These are phyloP conservation scores for Phoebastria nigripes DNA, from an alignment of 2,797 vertebrate species.

Conservation along the genomic window DNA sequence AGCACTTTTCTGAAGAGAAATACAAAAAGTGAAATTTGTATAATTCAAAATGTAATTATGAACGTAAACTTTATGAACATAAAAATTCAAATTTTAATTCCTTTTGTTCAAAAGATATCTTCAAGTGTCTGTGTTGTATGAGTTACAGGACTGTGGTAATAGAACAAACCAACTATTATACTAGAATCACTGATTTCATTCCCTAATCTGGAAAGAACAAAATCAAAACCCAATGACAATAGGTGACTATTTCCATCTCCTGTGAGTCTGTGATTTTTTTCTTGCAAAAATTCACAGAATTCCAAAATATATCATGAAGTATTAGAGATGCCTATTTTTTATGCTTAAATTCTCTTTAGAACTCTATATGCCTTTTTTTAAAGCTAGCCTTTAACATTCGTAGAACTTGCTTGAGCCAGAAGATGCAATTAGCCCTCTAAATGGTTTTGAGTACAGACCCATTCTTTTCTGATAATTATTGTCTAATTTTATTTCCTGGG, in stretches of 20 bases:
- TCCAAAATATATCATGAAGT: background rate
- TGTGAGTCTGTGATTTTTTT: background rate
- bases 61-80: background rate
- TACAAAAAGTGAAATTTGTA: background rate
- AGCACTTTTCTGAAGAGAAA: background rate
- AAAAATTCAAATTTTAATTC: background rate
- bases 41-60: background rate
- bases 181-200: background rate
- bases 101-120: background rate
- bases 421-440: background rate
- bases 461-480: background rate
- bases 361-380: background rate
- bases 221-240: background rate
- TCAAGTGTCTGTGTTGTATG: background rate
- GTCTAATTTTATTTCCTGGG: background rate
- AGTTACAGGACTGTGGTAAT: background rate
- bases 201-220: background rate
- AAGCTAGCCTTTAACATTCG: background rate
- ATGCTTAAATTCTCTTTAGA: background rate
- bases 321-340: background rate
- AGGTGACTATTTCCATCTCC: background rate
- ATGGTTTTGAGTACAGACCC: background rate
- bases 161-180: background rate
- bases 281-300: background rate
- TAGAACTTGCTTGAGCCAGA: background rate